These are phyloP conservation scores for Periophthalmodon schlosseri DNA, from an alignment of 2,113 vertebrate genomes.

Conservation along the genomic window DNA sequence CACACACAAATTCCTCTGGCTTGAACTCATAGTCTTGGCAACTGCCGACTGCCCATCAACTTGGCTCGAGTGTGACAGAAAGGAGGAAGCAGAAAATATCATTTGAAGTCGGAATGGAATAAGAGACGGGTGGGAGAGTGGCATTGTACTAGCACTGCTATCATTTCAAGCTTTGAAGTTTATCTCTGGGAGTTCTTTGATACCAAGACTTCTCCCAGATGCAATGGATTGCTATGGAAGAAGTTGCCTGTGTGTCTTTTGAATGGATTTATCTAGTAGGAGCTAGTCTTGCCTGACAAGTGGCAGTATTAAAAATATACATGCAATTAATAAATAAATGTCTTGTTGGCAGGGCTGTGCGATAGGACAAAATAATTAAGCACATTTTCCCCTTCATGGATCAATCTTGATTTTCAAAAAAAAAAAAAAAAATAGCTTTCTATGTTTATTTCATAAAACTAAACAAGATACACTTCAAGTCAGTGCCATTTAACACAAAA, in stretches of 20 bases:
- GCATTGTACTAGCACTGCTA: slow-evolving; percentile 4
- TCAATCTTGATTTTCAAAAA: no score
- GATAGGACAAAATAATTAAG: no score
- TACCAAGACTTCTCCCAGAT: neutral
- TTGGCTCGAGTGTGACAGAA: slow-evolving; percentile 36
- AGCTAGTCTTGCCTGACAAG: neutral
- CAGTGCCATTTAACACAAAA: no score
- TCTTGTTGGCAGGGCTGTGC: no score
- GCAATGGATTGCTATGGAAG: slow-evolving; percentile 1
- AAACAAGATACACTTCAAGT: no score
- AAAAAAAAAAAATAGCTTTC: no score
- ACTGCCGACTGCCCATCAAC: slow-evolving; percentile 55
- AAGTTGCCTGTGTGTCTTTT: neutral
- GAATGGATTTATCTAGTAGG: neutral
- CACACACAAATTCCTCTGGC: slow-evolving; percentile 66
- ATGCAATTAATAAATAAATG: neutral
- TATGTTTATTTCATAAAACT: no score
- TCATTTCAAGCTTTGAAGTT: slow-evolving; percentile 17
- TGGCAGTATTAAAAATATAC: neutral
- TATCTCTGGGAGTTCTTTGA: slow-evolving; percentile 5
- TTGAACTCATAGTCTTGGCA: slow-evolving; percentile 54
- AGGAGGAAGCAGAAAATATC: slow-evolving; percentile 55
- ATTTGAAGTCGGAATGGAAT: slow-evolving; percentile 36
- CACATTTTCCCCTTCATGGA: no score
- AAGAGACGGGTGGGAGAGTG: slow-evolving; percentile 11